A percentile compares a stretch with the other conserved stretches of the same genome.
Evolutionary conservation across 2,113 vertebrate genomes (phyloP).

Genomic region (Nothoprocta perdicaria): DNA sequence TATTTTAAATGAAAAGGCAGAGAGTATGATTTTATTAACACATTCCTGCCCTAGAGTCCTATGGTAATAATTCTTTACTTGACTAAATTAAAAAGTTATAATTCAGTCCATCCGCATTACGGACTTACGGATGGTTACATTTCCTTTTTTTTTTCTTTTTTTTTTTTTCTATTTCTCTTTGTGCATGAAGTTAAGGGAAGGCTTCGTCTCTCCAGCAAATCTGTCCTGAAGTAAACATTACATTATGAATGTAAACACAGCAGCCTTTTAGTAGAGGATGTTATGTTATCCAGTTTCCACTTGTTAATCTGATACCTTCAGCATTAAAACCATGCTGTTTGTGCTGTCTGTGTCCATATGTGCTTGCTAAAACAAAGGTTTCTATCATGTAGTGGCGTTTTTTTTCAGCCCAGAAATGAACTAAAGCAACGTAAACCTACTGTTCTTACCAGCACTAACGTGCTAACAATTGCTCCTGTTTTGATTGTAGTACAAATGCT

Average conservation of each 20-base stretch:
- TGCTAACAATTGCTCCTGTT: background rate
- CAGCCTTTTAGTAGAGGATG: background rate
- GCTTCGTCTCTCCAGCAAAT: conserved; percentile 37
- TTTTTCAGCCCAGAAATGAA: background rate
- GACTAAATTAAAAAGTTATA: conserved; percentile 83
- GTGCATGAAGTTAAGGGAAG: conserved; percentile 50
- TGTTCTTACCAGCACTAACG: background rate
- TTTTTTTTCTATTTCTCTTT: conserved; percentile 65
- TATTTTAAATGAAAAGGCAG: conserved; percentile 87
- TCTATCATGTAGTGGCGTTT: background rate
- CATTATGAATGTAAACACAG: conserved; percentile 13
- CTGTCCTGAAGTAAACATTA: conserved; percentile 45
- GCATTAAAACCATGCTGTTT: background rate
- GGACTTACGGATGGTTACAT: conserved; percentile 70
- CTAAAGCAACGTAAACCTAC: background rate
- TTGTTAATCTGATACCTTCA: background rate
- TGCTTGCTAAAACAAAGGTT: conserved; percentile 12
- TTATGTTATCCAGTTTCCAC: background rate
- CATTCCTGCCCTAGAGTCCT: conserved; percentile 84
- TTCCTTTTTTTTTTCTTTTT: conserved; percentile 19
- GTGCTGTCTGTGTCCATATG: background rate
- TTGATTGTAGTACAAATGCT: background rate
- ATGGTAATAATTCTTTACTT: conserved; percentile 81
- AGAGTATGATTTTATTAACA: conserved; percentile 84
- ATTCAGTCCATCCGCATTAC: conserved; percentile 73